Evolutionary conservation across 2,113 vertebrate genomes (phyloP), one percentile per base, ranked within the genome.

Genomic region (Bettongia penicillata): DNA sequence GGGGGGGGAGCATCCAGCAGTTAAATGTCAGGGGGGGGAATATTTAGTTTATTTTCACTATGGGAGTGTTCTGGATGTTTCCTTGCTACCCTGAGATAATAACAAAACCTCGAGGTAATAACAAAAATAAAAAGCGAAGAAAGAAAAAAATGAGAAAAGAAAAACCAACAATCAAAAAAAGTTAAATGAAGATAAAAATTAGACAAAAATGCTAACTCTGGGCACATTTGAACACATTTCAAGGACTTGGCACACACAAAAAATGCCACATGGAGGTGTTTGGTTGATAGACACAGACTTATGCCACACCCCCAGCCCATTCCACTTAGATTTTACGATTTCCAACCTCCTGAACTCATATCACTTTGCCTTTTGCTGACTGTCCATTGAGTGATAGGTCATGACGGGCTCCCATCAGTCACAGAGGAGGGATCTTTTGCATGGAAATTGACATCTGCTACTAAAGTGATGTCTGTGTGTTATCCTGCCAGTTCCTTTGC

Each of bases 291-390:
- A 94, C 95, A 94, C 89, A 92, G 0, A 51, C 92, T 94, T 9
- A 31, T 31, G 92, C 55, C 55, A 53, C 57, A 93, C 49, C 52
- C 53, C 68, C n/a, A 94, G 57, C 25, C 61, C 57, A 91, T 49
- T 92, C 93, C 43, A 96, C 90, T 25, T 95, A 95, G 95, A 91
- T 94, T 68, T 49, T 95, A 68, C 55, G 95, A 97, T 96, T 98
- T 98, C 91, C 77, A 97, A 97, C 91, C 95, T 96, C 28, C 28
- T 91, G 95, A 96, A 93, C 94, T 26, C 0, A 94, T 94, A 96
- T 84, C 94, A 97, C 91, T 96, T 97, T 94, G 98, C 98, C 98
- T 95, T 96, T 98, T 98, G 97, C 91, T 95, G 96, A 96, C 95
- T 96, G 97, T 98, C 95, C 95, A 98, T 96, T 97, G 97, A 97